Evolutionary conservation across 2,888 invertebrate species (phyloP).

Genomic region (Drosophila vallismaia): DNA sequence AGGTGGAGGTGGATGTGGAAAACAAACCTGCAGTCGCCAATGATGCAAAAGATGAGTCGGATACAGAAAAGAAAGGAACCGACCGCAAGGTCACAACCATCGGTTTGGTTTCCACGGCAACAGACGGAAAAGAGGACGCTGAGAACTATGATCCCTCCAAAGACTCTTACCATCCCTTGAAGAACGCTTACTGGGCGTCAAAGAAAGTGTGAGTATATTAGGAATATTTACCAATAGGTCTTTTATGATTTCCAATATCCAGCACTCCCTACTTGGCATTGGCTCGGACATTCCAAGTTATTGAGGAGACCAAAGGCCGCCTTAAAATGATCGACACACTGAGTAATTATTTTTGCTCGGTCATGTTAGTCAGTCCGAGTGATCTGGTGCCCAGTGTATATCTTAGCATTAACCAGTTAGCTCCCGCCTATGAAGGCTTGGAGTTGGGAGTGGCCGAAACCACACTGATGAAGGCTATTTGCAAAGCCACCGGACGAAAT

Average conservation of each 20-base stretch:
- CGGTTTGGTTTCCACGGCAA: conserved; percentile 20
- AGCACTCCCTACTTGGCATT: conserved; percentile 97
- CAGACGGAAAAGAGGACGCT: conserved; percentile 43
- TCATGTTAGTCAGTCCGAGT: conserved; percentile 93
- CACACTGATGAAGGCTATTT: conserved; percentile 96
- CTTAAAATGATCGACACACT: conserved; percentile 96
- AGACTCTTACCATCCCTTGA: conserved; percentile 91
- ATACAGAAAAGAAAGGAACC: conserved; percentile 3
- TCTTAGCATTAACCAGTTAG: conserved; percentile 97
- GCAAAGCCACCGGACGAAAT: conserved; percentile 93
- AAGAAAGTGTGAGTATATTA: conserved; percentile 87
- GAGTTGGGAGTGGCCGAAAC: conserved; percentile 98
- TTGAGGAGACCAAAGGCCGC: conserved; percentile 93
- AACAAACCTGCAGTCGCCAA: conserved; percentile 3
- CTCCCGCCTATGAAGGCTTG: conserved; percentile 97
- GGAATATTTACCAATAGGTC: conserved; percentile 17
- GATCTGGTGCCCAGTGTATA: conserved; percentile 96
- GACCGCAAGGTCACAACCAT: conserved; percentile 28
- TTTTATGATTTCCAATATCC: conserved; percentile 57
- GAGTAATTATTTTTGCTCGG: conserved; percentile 96
- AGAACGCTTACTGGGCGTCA: conserved; percentile 92
- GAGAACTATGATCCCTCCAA: conserved; percentile 89
- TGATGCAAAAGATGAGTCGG: conserved; percentile 11
- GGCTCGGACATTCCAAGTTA: conserved; percentile 94
- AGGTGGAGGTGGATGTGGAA: conserved; percentile 12